Percentiles rank a stretch among this genome's conserved stretches.
Conservation (phyloP, 1,140 invertebrate genomes). For the Paraescarpia echinospica region DNA sequence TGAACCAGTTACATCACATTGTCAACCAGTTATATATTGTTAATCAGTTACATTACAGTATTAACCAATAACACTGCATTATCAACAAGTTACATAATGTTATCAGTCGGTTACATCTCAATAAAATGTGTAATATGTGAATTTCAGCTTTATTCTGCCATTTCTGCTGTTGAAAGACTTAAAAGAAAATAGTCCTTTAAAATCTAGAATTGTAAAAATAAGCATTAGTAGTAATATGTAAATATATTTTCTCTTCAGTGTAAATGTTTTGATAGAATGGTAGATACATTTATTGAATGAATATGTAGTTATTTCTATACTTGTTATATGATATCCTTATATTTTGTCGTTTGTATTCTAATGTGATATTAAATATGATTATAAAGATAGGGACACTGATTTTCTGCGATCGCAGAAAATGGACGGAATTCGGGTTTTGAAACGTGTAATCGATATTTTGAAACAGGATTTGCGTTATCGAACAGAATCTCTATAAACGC, state of each 20-base stretch:
- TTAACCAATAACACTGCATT: too few species aligned
- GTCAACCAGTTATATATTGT: background rate
- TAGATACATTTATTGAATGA: background rate
- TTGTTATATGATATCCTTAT: background rate
- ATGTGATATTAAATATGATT: background rate
- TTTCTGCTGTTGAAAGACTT: background rate
- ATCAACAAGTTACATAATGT: too few species aligned
- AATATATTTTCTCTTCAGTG: too few species aligned
- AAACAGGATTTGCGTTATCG: too few species aligned
- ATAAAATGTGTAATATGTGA: too few species aligned
- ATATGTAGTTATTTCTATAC: background rate
- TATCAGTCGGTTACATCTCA: too few species aligned
- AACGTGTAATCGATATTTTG: too few species aligned
- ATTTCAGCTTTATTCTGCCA: too few species aligned
- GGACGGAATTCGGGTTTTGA: too few species aligned
- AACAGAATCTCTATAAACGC: too few species aligned
- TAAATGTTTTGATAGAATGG: background rate
- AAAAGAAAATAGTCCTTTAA: background rate
- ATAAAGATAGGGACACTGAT: background rate
- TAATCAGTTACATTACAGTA: background rate
- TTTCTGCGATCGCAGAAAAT: too few species aligned
- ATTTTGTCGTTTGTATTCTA: background rate
- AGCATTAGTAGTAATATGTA: too few species aligned
- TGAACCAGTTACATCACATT: background rate
- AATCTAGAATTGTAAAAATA: background rate